Conservation (phyloP, 2,113 vertebrate genomes). For the Ageneiosus marmoratus region DNA sequence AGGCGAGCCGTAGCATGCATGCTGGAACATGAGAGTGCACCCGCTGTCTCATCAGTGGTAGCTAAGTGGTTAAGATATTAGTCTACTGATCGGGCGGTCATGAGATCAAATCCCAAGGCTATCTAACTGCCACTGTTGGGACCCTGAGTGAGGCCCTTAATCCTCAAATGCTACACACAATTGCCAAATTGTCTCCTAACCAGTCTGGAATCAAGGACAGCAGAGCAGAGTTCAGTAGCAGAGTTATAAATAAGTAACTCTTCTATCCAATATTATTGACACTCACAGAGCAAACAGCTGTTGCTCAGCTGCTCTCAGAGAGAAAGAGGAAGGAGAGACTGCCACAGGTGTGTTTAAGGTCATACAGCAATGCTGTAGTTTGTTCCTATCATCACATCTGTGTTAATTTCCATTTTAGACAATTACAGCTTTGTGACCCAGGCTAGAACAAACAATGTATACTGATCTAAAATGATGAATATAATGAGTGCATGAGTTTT, state of each 20-base stretch:
- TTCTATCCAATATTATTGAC: not conserved
- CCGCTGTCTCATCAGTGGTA: no score
- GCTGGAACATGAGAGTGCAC: no score
- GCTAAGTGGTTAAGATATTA: no score
- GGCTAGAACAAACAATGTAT: slow-evolving; percentile 12
- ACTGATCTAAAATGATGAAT: not conserved
- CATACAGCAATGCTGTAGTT: not conserved
- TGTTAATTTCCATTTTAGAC: slow-evolving; percentile 27
- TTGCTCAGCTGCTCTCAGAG: not conserved
- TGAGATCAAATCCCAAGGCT: no score
- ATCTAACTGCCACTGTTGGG: no score
- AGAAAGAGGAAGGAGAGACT: not conserved
- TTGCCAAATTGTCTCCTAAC: not conserved
- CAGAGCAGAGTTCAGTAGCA: not conserved
- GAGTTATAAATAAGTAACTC: not conserved
- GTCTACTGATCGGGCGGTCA: no score
- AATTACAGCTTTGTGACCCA: slow-evolving; percentile 7
- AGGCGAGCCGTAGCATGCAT: no score
- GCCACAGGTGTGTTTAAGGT: slow-evolving; percentile 18
- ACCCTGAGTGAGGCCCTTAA: no score
- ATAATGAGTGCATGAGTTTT: not conserved
- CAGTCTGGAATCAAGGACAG: not conserved
- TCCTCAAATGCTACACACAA: not conserved
- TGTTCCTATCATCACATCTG: slow-evolving; percentile 14
- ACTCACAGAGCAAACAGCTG: not conserved